Conservation (phyloP, 1,140 invertebrate genomes). For the Heliconius nattereri region DNA sequence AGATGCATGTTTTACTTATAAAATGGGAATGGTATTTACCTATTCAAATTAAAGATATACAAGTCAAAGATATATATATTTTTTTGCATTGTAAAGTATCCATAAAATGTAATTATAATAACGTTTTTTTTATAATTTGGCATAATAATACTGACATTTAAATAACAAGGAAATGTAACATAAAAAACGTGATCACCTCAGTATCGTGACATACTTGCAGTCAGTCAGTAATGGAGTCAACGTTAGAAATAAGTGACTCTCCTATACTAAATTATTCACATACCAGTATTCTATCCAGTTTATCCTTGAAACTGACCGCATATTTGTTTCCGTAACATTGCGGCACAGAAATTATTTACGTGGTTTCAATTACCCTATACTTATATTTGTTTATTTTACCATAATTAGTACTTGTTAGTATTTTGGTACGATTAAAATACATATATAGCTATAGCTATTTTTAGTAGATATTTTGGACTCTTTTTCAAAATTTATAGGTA, state of each 20-base stretch:
- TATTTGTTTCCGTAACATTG: conserved; percentile 43
- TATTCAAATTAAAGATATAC: too few species aligned
- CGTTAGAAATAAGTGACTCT: conserved; percentile 11
- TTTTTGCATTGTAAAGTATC: too few species aligned
- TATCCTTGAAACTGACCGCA: conserved; percentile 49
- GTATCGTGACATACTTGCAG: conserved; percentile 29
- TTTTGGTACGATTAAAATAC: too few species aligned
- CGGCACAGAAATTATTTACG: neutral
- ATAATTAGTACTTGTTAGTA: neutral
- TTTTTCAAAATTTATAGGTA: too few species aligned
- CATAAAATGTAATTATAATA: too few species aligned
- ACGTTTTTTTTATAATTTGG: neutral
- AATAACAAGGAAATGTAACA: conserved; percentile 30
- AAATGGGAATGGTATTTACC: too few species aligned
- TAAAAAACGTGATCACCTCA: conserved; percentile 33
- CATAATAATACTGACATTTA: neutral
- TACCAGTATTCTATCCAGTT: conserved; percentile 16
- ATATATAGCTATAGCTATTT: too few species aligned
- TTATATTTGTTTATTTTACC: neutral
- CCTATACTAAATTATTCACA: conserved; percentile 31
- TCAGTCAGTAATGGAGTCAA: conserved; percentile 16
- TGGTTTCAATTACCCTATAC: conserved; percentile 2
- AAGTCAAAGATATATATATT: too few species aligned
- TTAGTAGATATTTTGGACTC: too few species aligned
- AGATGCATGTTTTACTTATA: too few species aligned